A percentile compares a stretch with the other conserved stretches of the same genome.
Conservation (phyloP, 53 echinoderm and acorn worm genomes). For the Hippasteria phrygiana region DNA sequence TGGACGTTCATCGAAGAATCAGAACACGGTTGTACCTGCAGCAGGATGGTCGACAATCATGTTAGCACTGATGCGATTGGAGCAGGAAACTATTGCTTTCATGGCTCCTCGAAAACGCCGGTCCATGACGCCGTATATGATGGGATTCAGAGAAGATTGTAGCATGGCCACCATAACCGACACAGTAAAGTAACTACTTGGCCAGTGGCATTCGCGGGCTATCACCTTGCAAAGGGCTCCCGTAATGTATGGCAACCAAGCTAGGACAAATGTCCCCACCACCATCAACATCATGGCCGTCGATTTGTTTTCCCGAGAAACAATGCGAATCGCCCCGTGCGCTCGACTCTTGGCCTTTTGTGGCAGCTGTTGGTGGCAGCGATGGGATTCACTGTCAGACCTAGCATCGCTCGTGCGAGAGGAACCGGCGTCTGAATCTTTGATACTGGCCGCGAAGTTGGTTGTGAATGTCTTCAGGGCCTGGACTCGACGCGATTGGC, state of each 20-base stretch:
- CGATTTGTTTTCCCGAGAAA: constrained; percentile 44
- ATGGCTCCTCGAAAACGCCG: constrained; percentile 55
- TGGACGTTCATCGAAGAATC: neutral
- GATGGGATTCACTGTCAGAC: constrained; percentile 23
- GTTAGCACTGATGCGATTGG: neutral
- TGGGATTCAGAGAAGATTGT: constrained; percentile 61
- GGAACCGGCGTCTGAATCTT: neutral
- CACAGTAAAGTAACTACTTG: constrained; percentile 53
- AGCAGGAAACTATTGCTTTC: constrained; percentile 37
- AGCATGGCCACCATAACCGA: constrained; percentile 59
- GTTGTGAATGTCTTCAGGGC: constrained; percentile 17
- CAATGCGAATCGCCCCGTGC: neutral
- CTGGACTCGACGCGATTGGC: constrained; percentile 22
- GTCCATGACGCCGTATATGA: constrained; percentile 71
- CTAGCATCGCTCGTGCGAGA: neutral
- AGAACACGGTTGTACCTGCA: neutral
- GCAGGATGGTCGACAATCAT: neutral
- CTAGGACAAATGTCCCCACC: constrained; percentile 46
- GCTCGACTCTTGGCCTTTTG: neutral
- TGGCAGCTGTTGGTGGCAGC: constrained; percentile 22
- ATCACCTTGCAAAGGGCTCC: constrained; percentile 23
- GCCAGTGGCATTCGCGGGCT: neutral
- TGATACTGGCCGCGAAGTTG: neutral
- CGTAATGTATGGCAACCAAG: constrained; percentile 68
- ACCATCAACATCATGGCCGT: constrained; percentile 61